Evolutionary conservation across 2,797 vertebrate genomes (phyloP).

Genomic region (Tiaroga cobitis): DNA sequence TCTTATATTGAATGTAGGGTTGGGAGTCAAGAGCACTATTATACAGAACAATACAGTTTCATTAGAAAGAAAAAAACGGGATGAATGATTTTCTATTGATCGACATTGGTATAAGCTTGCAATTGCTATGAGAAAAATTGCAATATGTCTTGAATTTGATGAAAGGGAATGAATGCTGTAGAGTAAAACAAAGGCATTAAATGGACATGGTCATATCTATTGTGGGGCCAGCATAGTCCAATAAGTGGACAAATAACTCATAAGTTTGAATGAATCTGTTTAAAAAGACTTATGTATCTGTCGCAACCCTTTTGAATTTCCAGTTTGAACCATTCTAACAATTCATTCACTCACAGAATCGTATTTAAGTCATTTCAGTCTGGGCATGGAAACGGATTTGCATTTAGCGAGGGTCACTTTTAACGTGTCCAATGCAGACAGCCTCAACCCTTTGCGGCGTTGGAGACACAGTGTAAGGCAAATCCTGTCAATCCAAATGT

Average conservation of each 20-base stretch:
- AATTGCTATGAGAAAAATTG: neutral
- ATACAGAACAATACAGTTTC: constrained; percentile 1
- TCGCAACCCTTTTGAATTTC: neutral
- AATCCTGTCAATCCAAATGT: neutral
- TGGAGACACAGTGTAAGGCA: neutral
- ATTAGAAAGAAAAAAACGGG: neutral
- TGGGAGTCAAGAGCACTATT: constrained; percentile 7
- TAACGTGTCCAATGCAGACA: no score
- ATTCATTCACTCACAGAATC: neutral
- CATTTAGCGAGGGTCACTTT: neutral
- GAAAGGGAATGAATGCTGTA: neutral
- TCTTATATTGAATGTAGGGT: constrained; percentile 16
- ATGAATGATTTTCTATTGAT: neutral
- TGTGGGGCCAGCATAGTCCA: neutral
- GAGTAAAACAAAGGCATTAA: neutral
- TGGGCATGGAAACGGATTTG: neutral
- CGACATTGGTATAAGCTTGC: neutral
- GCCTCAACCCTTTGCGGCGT: no score
- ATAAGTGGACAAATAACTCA: neutral
- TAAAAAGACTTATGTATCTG: neutral
- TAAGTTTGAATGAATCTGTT: neutral
- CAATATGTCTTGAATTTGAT: neutral
- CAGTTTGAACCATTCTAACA: neutral
- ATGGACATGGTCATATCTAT: neutral
- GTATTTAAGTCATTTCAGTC: neutral